A percentile compares a stretch with the other conserved stretches of the same genome.
Evolutionary conservation across 2,113 vertebrate genomes (phyloP).

Genomic region (Tetraodon nigroviridis): DNA sequence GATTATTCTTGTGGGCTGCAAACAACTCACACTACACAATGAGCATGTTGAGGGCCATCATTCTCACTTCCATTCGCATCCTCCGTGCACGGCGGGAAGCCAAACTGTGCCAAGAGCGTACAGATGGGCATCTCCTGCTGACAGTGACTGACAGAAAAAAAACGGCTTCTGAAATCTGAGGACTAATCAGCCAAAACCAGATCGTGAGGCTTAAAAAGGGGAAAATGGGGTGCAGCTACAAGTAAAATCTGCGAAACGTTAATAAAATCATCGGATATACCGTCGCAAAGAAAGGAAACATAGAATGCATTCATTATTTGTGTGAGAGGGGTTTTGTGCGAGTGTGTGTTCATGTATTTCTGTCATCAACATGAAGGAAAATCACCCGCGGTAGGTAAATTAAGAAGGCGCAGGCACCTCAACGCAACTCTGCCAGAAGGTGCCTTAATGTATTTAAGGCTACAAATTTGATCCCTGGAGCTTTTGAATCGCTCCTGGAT

Average conservation of each 20-base stretch:
- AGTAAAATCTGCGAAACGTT: background rate
- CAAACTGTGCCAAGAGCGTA: slow-evolving; percentile 19
- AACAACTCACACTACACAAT: slow-evolving; percentile 26
- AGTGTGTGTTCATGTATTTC: too few relatives aligned
- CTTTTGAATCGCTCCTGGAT: too few relatives aligned
- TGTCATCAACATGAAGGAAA: too few relatives aligned
- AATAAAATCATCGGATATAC: background rate
- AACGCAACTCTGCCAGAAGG: too few relatives aligned
- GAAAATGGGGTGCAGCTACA: background rate
- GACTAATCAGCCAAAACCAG: slow-evolving; percentile 3
- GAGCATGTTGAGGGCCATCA: slow-evolving; percentile 3
- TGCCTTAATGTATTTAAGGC: too few relatives aligned
- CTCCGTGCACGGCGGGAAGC: background rate
- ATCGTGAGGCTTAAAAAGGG: background rate
- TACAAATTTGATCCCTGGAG: too few relatives aligned
- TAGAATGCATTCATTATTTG: background rate
- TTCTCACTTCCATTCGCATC: slow-evolving; percentile 6
- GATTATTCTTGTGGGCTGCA: slow-evolving; percentile 27
- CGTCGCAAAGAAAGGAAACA: background rate
- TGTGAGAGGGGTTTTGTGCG: background rate
- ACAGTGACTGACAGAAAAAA: slow-evolving; percentile 8
- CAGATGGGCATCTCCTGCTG: slow-evolving; percentile 16
- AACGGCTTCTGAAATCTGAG: background rate
- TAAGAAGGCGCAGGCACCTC: too few relatives aligned
- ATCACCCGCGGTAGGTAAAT: too few relatives aligned